Conservation (phyloP, 2,113 vertebrate genomes). For the Phalacrocorax aristotelis region DNA sequence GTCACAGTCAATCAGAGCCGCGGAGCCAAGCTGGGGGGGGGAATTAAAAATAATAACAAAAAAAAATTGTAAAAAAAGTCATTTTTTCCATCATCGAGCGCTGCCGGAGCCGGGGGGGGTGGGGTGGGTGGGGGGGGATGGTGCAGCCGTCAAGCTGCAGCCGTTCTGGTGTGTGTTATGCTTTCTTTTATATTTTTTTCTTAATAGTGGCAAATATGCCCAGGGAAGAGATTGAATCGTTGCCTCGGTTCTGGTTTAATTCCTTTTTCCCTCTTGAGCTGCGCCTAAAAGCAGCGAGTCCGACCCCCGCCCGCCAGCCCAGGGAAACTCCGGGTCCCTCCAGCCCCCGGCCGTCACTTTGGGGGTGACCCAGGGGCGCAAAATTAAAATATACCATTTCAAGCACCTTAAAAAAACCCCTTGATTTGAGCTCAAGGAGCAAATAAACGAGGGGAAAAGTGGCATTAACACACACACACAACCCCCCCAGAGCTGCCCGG, state of each 20-base stretch:
- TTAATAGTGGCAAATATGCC: background rate
- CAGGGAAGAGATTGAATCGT: background rate
- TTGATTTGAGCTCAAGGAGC: background rate
- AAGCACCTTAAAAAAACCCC: background rate
- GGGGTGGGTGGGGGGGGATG: background rate
- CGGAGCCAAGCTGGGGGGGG: background rate
- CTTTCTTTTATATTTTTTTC: too few relatives aligned
- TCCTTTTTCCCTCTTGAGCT: background rate
- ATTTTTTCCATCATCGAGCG: background rate
- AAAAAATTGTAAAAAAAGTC: background rate
- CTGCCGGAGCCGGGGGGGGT: background rate
- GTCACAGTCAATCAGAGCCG: background rate
- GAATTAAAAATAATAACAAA: background rate
- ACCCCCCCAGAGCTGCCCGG: background rate
- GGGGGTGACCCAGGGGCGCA: background rate
- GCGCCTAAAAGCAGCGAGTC: background rate
- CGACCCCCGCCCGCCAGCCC: background rate
- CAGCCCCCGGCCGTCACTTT: background rate
- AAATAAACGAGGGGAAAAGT: background rate
- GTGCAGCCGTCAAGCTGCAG: background rate
- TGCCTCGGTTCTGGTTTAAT: background rate
- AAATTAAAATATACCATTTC: background rate
- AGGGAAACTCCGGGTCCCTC: background rate
- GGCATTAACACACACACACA: background rate
- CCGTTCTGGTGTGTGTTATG: background rate